Evolutionary conservation across 2,888 invertebrate species (phyloP), one percentile per base, ranked within the genome.

Genomic region (Patella depressa): DNA sequence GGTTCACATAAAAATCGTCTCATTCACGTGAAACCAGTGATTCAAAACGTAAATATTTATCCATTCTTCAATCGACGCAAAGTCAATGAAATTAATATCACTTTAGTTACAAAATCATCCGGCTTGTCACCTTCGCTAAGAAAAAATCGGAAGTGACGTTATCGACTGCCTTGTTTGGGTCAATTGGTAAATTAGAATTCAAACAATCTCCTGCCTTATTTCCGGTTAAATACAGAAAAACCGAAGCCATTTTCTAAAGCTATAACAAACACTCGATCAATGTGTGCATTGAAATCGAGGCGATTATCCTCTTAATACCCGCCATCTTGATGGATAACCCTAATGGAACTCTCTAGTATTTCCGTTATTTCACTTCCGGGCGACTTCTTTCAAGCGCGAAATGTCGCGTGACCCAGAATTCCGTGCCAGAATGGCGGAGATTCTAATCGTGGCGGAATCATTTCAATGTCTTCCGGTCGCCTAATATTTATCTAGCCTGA

Each of bases 261-360:
- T 19, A 65, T 24, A 24, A 65, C 24, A 65, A 65, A 65, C 65
- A 24, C 65, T 24, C 19, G 24, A 65, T 65, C 65, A 65, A 65
- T 65, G 24, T 65, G 19, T 65, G 65, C 24, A 65, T 65, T 24
- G 65, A 65, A 65, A 65, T 65, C 19, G 65, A 65, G 65, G 65
- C 65, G 65, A 65, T 65, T 65, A 65, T 65, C 65, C 24, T 24
- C 65, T 65, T 65, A 65, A 65, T 65, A 24, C 65, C 19, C 24
- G 65, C 65, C 65, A 65, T 65, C 24, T 24, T 73, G 77, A 73
- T 72, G 73, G 69, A 77, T 69, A 72, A 72, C 84, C 79, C 83
- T 84, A 84, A 84, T 84, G 84, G 84, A 84, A 84, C 83, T 84
- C 81, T 83, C 84, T 84, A 80, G 84, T 84, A 83, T 84, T 79